Conservation (phyloP, 2,888 invertebrate genomes). For the Himalopsyche japonica region DNA sequence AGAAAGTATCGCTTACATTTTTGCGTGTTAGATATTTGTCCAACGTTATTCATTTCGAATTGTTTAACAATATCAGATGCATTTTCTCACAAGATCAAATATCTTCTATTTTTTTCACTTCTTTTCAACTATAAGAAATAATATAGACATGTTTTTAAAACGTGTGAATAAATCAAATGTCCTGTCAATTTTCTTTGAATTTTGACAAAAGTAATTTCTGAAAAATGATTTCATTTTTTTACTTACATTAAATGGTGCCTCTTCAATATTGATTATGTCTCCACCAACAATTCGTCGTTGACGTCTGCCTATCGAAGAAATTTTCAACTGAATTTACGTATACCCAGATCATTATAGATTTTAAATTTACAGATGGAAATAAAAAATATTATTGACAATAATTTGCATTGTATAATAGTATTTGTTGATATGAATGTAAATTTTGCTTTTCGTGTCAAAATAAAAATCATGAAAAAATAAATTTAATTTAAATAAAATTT, state of each 20-base stretch:
- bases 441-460: too few species aligned
- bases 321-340: background rate
- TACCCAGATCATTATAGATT: too few species aligned
- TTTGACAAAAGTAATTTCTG: too few species aligned
- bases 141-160: background rate
- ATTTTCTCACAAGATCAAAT: background rate
- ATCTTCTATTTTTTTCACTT: background rate
- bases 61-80: background rate
- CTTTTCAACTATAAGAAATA: background rate
- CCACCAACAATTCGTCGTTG: constrained; percentile 46
- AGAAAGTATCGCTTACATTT: background rate
- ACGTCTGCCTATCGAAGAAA: constrained; percentile 17
- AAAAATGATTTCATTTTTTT: background rate
- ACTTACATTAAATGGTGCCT: constrained; percentile 45
- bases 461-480: too few species aligned
- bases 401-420: too few species aligned
- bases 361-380: too few species aligned
- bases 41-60: background rate
- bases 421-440: too few species aligned
- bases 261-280: constrained; percentile 42
- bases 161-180: too few species aligned
- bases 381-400: too few species aligned
- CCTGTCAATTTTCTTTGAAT: too few species aligned
- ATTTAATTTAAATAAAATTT: too few species aligned
- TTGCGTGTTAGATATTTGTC: background rate